Evolutionary conservation across 2,113 vertebrate species (phyloP).

Genomic region (Python bivittatus): DNA sequence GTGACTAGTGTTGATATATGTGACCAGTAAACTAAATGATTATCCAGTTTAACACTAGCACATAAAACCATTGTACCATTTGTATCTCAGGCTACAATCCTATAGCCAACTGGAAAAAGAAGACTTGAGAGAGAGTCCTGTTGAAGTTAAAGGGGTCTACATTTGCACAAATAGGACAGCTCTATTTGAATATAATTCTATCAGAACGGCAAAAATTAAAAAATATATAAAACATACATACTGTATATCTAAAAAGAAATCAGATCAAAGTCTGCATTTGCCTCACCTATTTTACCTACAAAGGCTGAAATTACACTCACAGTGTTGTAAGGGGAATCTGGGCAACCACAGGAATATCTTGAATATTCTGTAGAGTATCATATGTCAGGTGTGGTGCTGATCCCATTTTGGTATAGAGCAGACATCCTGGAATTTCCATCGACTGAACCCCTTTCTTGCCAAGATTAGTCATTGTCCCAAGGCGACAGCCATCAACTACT

Average conservation of each 20-base stretch:
- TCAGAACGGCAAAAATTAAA: neutral
- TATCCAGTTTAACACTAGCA: neutral
- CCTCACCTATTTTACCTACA: neutral
- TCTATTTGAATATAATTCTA: neutral
- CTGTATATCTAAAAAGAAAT: neutral
- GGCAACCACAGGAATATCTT: slow-evolving; percentile 78
- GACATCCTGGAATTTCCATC: slow-evolving; percentile 86
- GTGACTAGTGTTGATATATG: neutral
- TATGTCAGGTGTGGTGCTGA: slow-evolving; percentile 89
- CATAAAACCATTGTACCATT: neutral
- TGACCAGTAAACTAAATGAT: neutral
- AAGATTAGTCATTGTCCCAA: slow-evolving; percentile 80
- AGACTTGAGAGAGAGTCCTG: neutral
- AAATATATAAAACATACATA: neutral
- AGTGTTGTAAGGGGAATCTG: slow-evolving; percentile 83
- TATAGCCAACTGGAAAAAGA: neutral
- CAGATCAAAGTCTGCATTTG: neutral
- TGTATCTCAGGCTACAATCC: neutral
- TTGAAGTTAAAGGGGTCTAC: neutral
- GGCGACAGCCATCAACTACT: slow-evolving; percentile 76
- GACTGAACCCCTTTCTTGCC: slow-evolving; percentile 72
- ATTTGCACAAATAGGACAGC: neutral
- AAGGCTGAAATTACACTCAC: slow-evolving; percentile 71
- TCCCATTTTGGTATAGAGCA: slow-evolving; percentile 87
- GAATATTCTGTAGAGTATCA: slow-evolving; percentile 80